A percentile compares a stretch with the other conserved stretches of the same genome.
These are phyloP conservation scores for Coleophora flavipennella DNA, from an alignment of 2,888 invertebrate genomes.

Conservation along the genomic window DNA sequence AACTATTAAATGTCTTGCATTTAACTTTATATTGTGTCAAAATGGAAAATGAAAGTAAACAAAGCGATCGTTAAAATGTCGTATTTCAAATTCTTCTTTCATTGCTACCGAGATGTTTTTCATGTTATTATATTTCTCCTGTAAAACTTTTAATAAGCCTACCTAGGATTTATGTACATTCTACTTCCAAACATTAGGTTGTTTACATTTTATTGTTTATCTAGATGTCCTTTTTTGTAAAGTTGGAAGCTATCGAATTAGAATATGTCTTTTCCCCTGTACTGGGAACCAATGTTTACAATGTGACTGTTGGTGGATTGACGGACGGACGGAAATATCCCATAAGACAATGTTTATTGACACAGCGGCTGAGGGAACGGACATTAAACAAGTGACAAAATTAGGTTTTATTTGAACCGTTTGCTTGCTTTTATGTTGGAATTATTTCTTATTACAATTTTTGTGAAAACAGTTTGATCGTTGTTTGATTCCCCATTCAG, in stretches of 20 bases:
- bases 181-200: too few species aligned
- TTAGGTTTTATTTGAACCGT: constrained; percentile 33
- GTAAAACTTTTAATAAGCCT: too few species aligned
- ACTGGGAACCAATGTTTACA: constrained; percentile 3
- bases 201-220: too few species aligned
- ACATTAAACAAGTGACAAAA: constrained; percentile 49
- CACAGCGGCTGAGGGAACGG: constrained; percentile 34
- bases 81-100: constrained; percentile 16
- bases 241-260: too few species aligned
- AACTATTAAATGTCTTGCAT: constrained; percentile 39
- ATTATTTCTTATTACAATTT: too few species aligned
- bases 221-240: too few species aligned
- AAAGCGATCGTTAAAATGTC: constrained; percentile 52
- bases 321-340: constrained; percentile 53
- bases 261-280: too few species aligned
- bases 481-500: too few species aligned
- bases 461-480: too few species aligned
- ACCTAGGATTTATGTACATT: too few species aligned
- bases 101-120: too few species aligned
- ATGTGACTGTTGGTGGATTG: constrained; percentile 51
- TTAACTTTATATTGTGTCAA: constrained; percentile 41
- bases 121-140: too few species aligned
- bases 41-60: constrained; percentile 57
- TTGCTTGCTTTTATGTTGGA: constrained; percentile 7
- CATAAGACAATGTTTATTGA: constrained; percentile 55